Evolutionary conservation across 2,888 invertebrate species (phyloP), one percentile per base, ranked within the genome.

Genomic region (Ferdinandea cuprea): DNA sequence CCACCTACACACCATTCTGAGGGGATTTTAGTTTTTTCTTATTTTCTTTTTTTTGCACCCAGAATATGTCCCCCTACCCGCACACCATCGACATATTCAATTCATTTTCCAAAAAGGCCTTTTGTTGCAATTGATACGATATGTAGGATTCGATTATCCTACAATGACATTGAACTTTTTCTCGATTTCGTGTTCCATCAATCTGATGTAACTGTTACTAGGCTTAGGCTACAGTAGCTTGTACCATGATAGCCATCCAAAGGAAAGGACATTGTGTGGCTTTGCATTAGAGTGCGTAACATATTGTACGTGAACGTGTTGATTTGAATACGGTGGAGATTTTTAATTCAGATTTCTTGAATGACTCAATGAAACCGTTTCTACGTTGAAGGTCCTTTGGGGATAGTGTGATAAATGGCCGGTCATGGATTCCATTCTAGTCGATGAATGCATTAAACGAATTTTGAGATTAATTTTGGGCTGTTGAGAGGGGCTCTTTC

Each of bases 271-370:
- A 68, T 46, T 46, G 46, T 68, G n/a, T 46, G 40, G 37, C 8
- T 52, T 19, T 13, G n/a, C 25, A 13, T 48, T 28, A 19, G 44
- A 68, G 48, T 71, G 61, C 54, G 63, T 73, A 54, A 37, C n/a
- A n/a, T n/a, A n/a, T n/a, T n/a, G n/a, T n/a, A n/a, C 54, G 66
- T 32, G n/a, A n/a, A 76, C 76, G 76, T 77, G 76, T 61, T 52
- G 68, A 77, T 77, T 77, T 77, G 68, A 77, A 77, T 77, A 77
- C 54, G 76, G 5, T 46, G 61, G 40, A 77, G 76, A 77, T 77
- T 77, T 74, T 58, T 61, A 61, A 68, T 68, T 76, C 68, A 0
- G 76, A 76, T 74, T 44, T 44, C 17, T 46, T 32, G 66, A 66
- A 58, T 66, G 74, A 58, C 66, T 59, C 46, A 63, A 65, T 65